Base-by-base conservation (phyloP, 2,888 invertebrate species). In the Mechanitis messenoides region DNA sequence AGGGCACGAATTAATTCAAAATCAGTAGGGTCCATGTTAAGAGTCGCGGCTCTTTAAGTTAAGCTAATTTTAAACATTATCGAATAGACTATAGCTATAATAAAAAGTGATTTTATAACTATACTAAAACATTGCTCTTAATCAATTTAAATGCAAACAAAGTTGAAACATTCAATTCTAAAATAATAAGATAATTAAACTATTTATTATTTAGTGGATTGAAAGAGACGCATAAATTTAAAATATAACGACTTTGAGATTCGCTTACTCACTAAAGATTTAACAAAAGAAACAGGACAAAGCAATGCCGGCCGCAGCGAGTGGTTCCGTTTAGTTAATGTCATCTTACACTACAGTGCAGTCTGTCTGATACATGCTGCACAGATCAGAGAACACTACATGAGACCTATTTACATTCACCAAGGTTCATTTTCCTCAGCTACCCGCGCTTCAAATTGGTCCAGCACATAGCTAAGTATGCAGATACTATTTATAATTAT, bases 271-370 rank as follows among this genome's bases (percentile, higher is more conserved):
- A 72, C 80, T 82, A 83, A 72, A 75, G 31, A 31, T 73, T 77
- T 78, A 74, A 75, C 65, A 71, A 57, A 67, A 58, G 80, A 76
- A 83, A 80, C 83, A 83, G 81, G 75, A 78, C 78, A 66, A 85
- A 84, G 84, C 85, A 84, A 84, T 70, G 47, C 12, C 47, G 20
- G 20, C 20, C 20, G 20, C 1, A 20, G 20, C 20, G 20, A 20
- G 20, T 20, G 20, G 20, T 20, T 20, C 20, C 20, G 20, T 20
- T 20, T 20, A 20, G 20, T 20, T 20, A 20, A 20, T 20, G 20
- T 20, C 20, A 20, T 20, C 20, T 20, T 20, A 20, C 20, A 20
- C 20, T 20, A 20, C 20, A 20, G 20, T 20, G 20, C 20, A 20
- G 20, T 20, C 20, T 20, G 20, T 20, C 20, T 20, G 20, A 20